Percentiles rank a stretch among this genome's conserved stretches.
Conservation (phyloP, 2,888 invertebrate species). For the Athrips mouffetella region DNA sequence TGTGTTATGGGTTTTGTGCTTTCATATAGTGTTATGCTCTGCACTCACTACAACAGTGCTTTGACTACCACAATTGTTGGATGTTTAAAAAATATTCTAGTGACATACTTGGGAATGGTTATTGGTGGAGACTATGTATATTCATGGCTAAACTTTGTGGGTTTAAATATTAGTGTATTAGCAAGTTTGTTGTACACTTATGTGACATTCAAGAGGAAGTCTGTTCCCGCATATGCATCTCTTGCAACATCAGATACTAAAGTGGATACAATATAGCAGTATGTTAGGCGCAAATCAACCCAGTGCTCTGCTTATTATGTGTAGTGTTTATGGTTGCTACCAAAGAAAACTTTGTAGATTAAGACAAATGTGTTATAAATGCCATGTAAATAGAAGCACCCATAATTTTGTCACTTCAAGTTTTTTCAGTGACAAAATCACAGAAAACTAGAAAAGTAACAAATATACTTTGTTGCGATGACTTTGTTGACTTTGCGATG, state of each 20-base stretch:
- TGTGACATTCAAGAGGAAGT: slow-evolving; percentile 87
- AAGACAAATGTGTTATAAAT: background rate
- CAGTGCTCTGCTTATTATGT: slow-evolving; percentile 39
- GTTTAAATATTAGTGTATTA: slow-evolving; percentile 95
- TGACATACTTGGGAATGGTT: slow-evolving; percentile 98
- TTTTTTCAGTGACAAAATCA: no score
- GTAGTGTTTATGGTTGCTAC: slow-evolving; percentile 47
- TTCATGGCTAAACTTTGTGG: slow-evolving; percentile 95
- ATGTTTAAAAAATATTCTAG: slow-evolving; percentile 97
- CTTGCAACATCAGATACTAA: slow-evolving; percentile 48
- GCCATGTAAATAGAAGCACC: background rate
- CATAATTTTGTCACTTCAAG: no score
- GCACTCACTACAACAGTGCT: slow-evolving; percentile 98
- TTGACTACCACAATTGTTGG: slow-evolving; percentile 99
- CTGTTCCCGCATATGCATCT: slow-evolving; percentile 49
- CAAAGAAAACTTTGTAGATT: slow-evolving; percentile 48
- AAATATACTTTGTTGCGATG: no score
- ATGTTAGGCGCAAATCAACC: slow-evolving; percentile 35
- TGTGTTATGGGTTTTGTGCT: slow-evolving; percentile 98
- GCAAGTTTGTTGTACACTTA: slow-evolving; percentile 92
- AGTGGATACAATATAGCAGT: slow-evolving; percentile 62
- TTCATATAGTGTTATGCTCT: slow-evolving; percentile 95
- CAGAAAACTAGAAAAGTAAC: no score
- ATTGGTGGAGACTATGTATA: slow-evolving; percentile 99
- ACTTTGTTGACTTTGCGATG: no score